Percentiles rank a stretch among this genome's conserved stretches.
phyloP scores from a whole-genome alignment of 2,113 vertebrate genomes.

The Hippocampus comes region DNA sequence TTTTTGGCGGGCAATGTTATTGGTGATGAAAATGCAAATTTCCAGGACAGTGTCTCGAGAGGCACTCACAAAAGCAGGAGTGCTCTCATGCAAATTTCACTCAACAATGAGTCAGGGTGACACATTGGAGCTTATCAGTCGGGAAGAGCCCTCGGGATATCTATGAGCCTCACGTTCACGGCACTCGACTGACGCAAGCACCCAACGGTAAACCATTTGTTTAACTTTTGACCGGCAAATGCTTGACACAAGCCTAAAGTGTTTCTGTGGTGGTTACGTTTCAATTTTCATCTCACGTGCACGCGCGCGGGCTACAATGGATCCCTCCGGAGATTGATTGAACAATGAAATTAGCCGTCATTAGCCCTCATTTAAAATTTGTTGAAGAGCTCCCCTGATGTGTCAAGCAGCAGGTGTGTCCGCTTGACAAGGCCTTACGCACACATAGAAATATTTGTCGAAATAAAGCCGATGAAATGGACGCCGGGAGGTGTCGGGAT shows the following conservation, averaged over 20 bases:
- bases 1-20: slow-evolving; percentile 4
- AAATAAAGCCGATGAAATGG: too few relatives aligned
- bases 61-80: slow-evolving; percentile 15
- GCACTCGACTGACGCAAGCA: background rate
- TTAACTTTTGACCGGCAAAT: background rate
- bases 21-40: slow-evolving; percentile 23
- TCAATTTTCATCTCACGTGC: background rate
- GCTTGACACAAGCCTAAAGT: background rate
- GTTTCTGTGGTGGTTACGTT: background rate
- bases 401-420: slow-evolving; percentile 60
- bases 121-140: background rate
- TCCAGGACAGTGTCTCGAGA: slow-evolving; percentile 1
- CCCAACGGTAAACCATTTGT: background rate
- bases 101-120: slow-evolving; percentile 10
- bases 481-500: too few relatives aligned
- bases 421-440: slow-evolving; percentile 23
- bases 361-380: slow-evolving; percentile 66
- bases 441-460: background rate
- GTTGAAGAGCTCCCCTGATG: slow-evolving; percentile 58
- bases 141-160: slow-evolving; percentile 1
- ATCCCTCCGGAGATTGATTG: slow-evolving; percentile 59
- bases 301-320: slow-evolving; percentile 18
- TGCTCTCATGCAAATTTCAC: slow-evolving; percentile 14
- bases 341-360: slow-evolving; percentile 73
- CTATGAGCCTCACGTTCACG: background rate